phyloP scores from a whole-genome alignment of 2,888 invertebrate genomes.

The Neoitamus cyanurus region DNA sequence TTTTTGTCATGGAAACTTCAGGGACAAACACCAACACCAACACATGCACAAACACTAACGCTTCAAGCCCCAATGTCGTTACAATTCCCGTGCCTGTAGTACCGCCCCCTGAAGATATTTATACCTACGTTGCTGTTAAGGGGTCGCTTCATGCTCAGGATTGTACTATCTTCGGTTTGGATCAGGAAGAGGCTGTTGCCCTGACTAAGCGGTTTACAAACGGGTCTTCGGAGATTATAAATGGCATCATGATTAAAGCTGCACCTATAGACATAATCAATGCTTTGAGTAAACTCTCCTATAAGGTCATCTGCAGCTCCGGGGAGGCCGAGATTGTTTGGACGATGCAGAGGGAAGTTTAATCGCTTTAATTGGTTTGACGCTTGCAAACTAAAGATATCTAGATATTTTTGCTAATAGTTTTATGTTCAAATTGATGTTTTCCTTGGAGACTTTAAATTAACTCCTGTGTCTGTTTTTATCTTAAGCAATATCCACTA shows the following conservation, averaged over 20 bases:
- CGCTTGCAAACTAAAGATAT: background rate
- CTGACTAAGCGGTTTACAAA: conserved; percentile 77
- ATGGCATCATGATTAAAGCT: conserved; percentile 78
- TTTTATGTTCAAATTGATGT: background rate
- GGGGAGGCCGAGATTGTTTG: conserved; percentile 86
- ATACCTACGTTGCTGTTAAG: conserved; percentile 81
- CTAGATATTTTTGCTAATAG: background rate
- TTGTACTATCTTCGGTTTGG: conserved; percentile 81
- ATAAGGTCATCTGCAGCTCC: conserved; percentile 80
- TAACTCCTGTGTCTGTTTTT: conserved; percentile 3
- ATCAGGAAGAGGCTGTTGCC: conserved; percentile 76
- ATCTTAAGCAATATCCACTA: conserved; percentile 12
- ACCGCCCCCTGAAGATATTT: conserved; percentile 69
- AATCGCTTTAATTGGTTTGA: conserved; percentile 4
- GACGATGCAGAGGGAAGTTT: conserved; percentile 82
- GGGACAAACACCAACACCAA: background rate
- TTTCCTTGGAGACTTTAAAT: background rate
- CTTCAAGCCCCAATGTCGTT: conserved; percentile 59
- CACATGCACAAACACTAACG: conserved; percentile 18
- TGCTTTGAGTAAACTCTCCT: conserved; percentile 80
- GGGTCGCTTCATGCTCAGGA: conserved; percentile 81
- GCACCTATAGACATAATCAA: conserved; percentile 79
- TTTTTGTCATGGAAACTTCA: background rate
- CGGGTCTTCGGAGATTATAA: conserved; percentile 73
- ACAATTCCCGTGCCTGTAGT: conserved; percentile 66